These are phyloP conservation scores for Myzus persicae DNA, from an alignment of 1,140 invertebrate species.

Conservation along the genomic window DNA sequence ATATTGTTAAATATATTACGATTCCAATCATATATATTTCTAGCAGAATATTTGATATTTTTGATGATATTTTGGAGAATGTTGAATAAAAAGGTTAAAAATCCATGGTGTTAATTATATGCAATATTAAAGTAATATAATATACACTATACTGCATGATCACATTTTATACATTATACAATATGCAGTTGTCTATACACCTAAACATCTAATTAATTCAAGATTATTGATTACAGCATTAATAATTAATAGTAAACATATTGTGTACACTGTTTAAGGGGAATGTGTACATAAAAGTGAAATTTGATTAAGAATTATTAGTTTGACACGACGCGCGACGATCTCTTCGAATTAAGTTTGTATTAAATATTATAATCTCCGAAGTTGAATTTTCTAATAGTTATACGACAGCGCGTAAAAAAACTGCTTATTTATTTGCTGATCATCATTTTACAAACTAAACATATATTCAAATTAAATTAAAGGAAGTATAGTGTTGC, in stretches of 20 bases:
- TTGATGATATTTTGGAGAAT: too few species aligned
- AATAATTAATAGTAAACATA: not conserved
- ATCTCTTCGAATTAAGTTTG: not conserved
- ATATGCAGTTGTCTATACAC: not conserved
- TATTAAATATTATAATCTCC: not conserved
- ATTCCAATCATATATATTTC: too few species aligned
- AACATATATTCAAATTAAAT: not conserved
- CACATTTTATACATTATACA: not conserved
- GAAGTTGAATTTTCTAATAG: not conserved
- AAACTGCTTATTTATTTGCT: not conserved
- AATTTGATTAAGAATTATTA: not conserved
- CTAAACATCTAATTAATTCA: not conserved
- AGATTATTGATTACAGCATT: not conserved
- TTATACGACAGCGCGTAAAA: not conserved
- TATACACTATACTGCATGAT: not conserved
- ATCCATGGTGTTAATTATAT: not conserved
- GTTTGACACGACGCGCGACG: not conserved
- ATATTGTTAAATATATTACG: too few species aligned
- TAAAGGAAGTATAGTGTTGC: not conserved
- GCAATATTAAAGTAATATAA: constrained; percentile 16
- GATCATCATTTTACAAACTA: not conserved
- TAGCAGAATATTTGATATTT: too few species aligned
- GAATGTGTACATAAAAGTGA: not conserved
- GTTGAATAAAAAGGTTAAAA: not conserved
- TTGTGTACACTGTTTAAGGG: not conserved